Conservation (phyloP, 2,113 vertebrate genomes). For the Nesogale talazaci region DNA sequence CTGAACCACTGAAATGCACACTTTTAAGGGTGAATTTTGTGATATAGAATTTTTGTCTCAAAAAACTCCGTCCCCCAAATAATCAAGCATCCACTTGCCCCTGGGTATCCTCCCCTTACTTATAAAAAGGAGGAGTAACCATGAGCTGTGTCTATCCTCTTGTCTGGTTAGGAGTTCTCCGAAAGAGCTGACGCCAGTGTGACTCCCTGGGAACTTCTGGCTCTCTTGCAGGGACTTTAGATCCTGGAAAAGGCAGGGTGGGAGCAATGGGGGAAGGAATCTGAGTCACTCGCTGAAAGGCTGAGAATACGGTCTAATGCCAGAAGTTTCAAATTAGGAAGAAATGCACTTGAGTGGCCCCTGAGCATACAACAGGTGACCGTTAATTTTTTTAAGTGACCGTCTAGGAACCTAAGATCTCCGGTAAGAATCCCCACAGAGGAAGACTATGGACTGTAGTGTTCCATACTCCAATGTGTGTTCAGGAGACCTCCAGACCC, state of each 20-base stretch:
- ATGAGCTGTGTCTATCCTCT: neutral
- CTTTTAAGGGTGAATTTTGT: conserved; percentile 11
- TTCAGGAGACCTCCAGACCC: neutral
- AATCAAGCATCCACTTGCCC: neutral
- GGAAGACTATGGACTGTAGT: neutral
- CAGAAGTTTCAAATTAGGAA: neutral
- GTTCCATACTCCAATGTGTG: neutral
- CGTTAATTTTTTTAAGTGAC: neutral
- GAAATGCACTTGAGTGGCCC: neutral
- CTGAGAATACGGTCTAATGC: neutral
- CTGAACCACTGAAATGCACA: neutral
- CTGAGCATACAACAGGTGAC: neutral
- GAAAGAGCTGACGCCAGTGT: neutral
- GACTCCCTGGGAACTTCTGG: neutral
- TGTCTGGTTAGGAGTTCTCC: neutral
- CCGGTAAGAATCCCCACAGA: neutral
- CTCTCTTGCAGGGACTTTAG: neutral
- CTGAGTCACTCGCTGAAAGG: neutral
- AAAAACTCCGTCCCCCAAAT: neutral
- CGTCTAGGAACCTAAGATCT: neutral
- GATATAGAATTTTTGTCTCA: conserved; percentile 1
- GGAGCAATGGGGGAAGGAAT: neutral
- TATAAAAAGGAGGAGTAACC: conserved; percentile 1
- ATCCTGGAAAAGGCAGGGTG: neutral
- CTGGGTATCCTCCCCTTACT: neutral